Base-by-base conservation (phyloP, 2,797 vertebrate species). In the Mionectes olivaceus region DNA sequence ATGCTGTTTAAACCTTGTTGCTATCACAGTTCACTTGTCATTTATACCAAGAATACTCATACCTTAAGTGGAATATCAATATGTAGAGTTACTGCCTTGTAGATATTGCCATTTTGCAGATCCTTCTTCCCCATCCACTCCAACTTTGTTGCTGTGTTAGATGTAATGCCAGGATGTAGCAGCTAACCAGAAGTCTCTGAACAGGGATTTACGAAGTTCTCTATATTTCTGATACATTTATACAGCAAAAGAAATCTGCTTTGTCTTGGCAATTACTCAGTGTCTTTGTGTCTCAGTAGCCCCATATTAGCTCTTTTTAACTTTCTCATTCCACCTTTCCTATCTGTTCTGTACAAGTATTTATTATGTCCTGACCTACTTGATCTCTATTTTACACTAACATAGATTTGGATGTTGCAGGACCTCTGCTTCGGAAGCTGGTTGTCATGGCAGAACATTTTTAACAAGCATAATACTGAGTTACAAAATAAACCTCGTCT, bases 1-100 rank as follows among this genome's bases (percentile, higher is more conserved):
- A 84, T 55, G 52, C 71, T 83, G 41, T 82, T 92, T 84, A 95
- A 93, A 77, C 32, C 35, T 73, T 87, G 70, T 83, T 80, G 59
- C 70, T 90, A 76, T 76, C 56, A 77, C 67, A 59, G 63, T 90
- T 94, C 78, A 60, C 56, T 76, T 89, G 70, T 82, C 75, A 81
- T 82, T 92, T 87, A 63, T 55, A 65, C 78, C 59, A 81, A 80
- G 71, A 83, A 82, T 56, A 55, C 44, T 57, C 2, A 5, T 53
- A 61, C 24, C 24, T 55, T 50, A 73, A 76, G 35, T 69, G 28
- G 52, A 81, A 43, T 59, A 68, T 11, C 80, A 83, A 43, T 19
- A 35, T 3, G 17, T 13, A 52, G 56, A 77, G 18, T 63, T 88
- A 71, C 52, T 71, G n/a, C 6, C n/a, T 37, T 78, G 24, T 30